Evolutionary conservation across 1,140 invertebrate genomes (phyloP), one percentile per base, ranked within the genome.

Genomic region (Pomacea maculata): DNA sequence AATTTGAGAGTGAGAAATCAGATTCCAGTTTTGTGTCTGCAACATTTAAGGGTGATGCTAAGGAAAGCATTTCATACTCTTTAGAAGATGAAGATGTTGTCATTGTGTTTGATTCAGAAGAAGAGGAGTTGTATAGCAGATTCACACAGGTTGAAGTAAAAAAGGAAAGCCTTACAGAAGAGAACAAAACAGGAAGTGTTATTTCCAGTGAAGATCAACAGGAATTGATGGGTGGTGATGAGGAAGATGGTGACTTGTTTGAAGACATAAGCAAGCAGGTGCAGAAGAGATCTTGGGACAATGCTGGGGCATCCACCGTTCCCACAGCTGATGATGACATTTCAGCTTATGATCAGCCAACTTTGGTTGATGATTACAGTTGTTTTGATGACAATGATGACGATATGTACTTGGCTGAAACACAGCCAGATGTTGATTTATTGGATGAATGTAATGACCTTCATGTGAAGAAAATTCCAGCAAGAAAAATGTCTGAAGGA

Each of bases 41-140:
- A 21, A 25, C 21, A 17, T 10, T 17, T 45, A 10, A 25, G 25
- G 25, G n/a, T 8, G 71, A 52, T 17, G 17, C 11, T 54, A 29
- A 29, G 12, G 45, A 17, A 6, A 57, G 2, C 14, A 52, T 14
- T 10, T 54, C 73, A 5, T 54, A 75, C 6, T 29, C 54, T 2
- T 45, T 65, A 45, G 77, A 78, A 45, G 77, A 78, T 21, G 57
- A 61, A 11, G 77, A 78, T 57, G 15, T 29, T 25, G 67, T 78
- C 15, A 71, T 70, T 67, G 67, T 78, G 15, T 78, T 78, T 29
- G 77, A 78, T 29, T 78, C 77, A 8, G 77, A 78, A 21, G 77
- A 78, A 71, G 77, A 78, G n/a, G 77, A 78, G 67, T 55, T 78
- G 77, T 78, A 70, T 52, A 78, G 34, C 77, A 71, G 65, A 65